Evolutionary conservation across 2,113 vertebrate species (phyloP).

Genomic region (Amphilophus citrinellus): DNA sequence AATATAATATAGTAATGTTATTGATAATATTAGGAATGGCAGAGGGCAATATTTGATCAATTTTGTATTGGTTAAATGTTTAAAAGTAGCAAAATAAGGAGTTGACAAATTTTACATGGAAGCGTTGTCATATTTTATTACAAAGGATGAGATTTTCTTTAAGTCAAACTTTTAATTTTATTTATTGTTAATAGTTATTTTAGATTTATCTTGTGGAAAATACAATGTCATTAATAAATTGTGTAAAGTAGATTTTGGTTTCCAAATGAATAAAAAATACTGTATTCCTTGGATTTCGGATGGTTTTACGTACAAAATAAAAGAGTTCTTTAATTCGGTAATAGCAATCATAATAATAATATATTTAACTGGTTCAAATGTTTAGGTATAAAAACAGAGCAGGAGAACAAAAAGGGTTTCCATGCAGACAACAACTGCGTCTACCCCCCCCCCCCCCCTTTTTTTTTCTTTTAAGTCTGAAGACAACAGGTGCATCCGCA

Average conservation of each 20-base stretch:
- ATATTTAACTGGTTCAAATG: too few relatives aligned
- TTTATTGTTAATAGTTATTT: not conserved
- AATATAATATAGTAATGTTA: too few relatives aligned
- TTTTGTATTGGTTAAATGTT: too few relatives aligned
- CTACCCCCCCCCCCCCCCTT: not conserved
- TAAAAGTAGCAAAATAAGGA: too few relatives aligned
- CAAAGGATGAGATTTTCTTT: not conserved
- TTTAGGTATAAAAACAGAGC: not conserved
- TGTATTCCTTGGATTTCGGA: too few relatives aligned
- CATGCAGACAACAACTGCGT: too few relatives aligned
- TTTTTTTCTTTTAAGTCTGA: not conserved
- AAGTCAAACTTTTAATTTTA: not conserved
- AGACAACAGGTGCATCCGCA: not conserved
- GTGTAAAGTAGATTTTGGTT: not conserved
- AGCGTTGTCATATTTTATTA: not conserved
- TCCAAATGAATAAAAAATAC: not conserved
- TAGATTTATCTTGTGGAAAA: accelerated
- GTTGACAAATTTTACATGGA: not conserved
- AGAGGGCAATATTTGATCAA: too few relatives aligned
- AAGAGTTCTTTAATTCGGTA: not conserved
- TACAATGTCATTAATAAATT: not conserved
- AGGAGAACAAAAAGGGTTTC: not conserved
- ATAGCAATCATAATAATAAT: not conserved
- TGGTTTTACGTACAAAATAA: not conserved
- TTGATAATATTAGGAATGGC: too few relatives aligned